Evolutionary conservation across 2,113 vertebrate genomes (phyloP), one percentile per base, ranked within the genome.

Genomic region (Antechinus flavipes): DNA sequence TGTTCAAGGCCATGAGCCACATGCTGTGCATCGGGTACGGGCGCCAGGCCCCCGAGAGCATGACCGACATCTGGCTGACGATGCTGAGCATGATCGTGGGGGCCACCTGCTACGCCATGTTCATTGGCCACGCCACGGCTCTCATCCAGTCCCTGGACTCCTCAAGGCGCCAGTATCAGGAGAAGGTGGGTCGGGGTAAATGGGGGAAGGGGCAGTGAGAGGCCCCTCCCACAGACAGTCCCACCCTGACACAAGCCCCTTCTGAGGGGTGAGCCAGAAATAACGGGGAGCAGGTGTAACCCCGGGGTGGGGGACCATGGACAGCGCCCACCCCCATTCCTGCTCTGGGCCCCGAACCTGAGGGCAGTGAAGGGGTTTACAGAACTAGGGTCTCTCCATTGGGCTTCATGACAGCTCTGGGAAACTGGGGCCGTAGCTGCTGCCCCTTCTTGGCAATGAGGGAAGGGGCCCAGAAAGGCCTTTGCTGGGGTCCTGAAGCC

Each of bases 1-100:
- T 99, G 97, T 99, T 99, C 98, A 99, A 99, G 98, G 99, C 99
- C 94, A 99, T 99, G 99, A 99, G 99, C 98, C 99, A 99, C 99
- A 99, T 99, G 99, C 98, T 99, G 84, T 99, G 99, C 98, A 99
- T 99, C 2, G 99, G 99, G 14, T 99, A 99, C 0, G 99, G 99
- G 90, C 98, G 99, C 50, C 99, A 99, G 98, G 99, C 99, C 0
- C 99, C 99, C 0, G 99, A 99, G 98, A 99, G 99, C 98, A 99
- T 99, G 99, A 99, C 99, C 0, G 99, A 99, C 98, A 99, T 99
- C 98, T 99, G 99, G 99, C 99, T 99, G 55, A 99, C 99, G 4
- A 99, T 99, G 99, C 99, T 99, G 19, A 99, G 99, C 97, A 99
- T 99, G 99, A 99, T 99, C 0, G 99, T 99, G 46, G 99, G 99